Percentiles rank a stretch among this genome's conserved stretches.
Conservation (phyloP, 2,113 vertebrate genomes). For the Tachuris rubrigastra region DNA sequence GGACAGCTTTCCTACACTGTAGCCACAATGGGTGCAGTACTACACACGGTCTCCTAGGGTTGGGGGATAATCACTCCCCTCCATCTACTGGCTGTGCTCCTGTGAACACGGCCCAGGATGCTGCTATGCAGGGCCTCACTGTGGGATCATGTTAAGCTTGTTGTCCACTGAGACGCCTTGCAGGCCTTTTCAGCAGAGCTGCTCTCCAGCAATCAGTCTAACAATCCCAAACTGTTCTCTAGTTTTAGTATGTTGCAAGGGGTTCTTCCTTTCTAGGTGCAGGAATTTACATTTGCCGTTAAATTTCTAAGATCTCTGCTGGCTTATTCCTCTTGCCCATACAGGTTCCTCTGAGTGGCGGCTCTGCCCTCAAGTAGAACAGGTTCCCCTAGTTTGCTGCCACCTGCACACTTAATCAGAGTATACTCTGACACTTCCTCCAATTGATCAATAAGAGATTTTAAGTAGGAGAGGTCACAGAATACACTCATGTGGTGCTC, state of each 20-base stretch:
- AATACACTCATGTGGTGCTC: background rate
- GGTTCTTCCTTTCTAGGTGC: background rate
- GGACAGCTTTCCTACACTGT: background rate
- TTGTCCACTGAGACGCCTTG: background rate
- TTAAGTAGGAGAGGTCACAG: background rate
- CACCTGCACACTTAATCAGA: background rate
- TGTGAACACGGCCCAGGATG: background rate
- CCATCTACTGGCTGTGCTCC: background rate
- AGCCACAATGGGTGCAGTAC: background rate
- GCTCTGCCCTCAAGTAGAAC: background rate
- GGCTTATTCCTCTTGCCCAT: background rate
- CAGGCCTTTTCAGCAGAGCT: rapidly evolving
- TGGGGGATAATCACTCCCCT: no score
- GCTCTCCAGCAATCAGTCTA: background rate
- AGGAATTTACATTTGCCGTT: background rate
- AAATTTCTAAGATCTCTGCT: background rate
- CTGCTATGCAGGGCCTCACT: background rate
- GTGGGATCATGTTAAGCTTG: background rate
- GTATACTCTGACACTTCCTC: background rate
- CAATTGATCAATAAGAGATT: background rate
- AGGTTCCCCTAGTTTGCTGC: background rate
- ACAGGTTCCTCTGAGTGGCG: background rate
- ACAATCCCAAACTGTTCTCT: background rate
- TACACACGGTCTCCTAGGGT: background rate
- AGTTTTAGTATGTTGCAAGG: rapidly evolving